A percentile compares a stretch with the other conserved stretches of the same genome.
phyloP scores from a whole-genome alignment of 2,888 invertebrate genomes.

The Aporophyla lueneburgensis region DNA sequence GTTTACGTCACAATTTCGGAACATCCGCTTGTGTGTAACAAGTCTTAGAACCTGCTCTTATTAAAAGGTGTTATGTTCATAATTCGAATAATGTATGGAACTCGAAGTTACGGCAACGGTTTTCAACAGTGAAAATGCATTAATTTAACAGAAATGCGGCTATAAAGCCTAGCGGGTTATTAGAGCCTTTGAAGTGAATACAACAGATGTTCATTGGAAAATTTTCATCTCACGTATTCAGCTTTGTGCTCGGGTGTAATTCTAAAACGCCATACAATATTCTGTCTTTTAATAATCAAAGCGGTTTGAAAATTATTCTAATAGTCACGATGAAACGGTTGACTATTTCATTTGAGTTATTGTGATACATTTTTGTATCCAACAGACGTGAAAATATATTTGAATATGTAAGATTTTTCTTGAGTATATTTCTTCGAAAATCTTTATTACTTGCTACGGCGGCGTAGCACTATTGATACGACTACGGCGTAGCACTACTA shows the following conservation, averaged over 20 bases:
- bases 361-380: conserved; percentile 13
- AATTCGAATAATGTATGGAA: conserved; percentile 73
- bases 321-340: conserved; percentile 15
- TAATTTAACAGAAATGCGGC: conserved; percentile 74
- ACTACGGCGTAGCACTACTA: conserved; percentile 26
- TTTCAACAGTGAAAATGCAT: conserved; percentile 75
- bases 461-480: conserved; percentile 26
- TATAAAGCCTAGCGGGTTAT: conserved; percentile 70
- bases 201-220: conserved; percentile 72
- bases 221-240: conserved; percentile 63
- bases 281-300: conserved; percentile 46
- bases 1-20: conserved; percentile 11
- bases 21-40: conserved; percentile 36
- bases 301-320: conserved; percentile 34
- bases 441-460: conserved; percentile 29
- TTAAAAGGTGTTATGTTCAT: conserved; percentile 70
- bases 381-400: conserved; percentile 9
- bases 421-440: conserved; percentile 24
- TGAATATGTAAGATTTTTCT: conserved; percentile 4
- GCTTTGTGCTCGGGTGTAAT: conserved; percentile 56
- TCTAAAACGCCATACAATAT: conserved; percentile 52
- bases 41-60: conserved; percentile 56
- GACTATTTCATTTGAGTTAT: conserved; percentile 8
- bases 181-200: conserved; percentile 72
- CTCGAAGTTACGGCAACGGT: conserved; percentile 68